phyloP scores from a whole-genome alignment of 2,888 invertebrate species.

The Meteorus colon region DNA sequence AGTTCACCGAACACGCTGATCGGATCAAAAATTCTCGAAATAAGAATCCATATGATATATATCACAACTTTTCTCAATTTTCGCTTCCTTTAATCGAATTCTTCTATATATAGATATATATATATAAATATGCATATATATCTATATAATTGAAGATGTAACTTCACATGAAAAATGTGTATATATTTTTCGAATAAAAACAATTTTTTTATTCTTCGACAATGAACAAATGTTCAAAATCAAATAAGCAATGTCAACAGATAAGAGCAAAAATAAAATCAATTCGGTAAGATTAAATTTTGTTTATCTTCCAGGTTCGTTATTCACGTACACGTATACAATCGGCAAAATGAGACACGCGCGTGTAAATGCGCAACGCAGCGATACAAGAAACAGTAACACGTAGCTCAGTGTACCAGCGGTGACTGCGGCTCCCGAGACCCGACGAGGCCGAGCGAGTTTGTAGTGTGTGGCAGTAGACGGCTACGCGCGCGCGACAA shows the following conservation, averaged over 20 bases:
- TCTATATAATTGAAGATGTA: neutral
- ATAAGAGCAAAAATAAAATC: slow-evolving; percentile 4
- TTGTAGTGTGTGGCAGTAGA: slow-evolving; percentile 22
- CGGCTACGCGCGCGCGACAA: slow-evolving; percentile 9
- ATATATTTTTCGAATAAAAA: neutral
- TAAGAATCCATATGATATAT: neutral
- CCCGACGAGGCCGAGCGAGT: slow-evolving; percentile 18
- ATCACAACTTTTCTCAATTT: neutral
- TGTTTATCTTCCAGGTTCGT: slow-evolving; percentile 17
- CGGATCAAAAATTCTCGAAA: neutral
- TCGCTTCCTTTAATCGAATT: neutral
- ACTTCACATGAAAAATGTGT: neutral
- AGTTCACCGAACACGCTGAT: neutral
- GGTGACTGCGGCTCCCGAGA: slow-evolving; percentile 58
- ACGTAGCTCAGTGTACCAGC: slow-evolving; percentile 62
- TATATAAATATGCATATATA: neutral
- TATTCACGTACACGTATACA: slow-evolving; percentile 29
- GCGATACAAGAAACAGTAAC: slow-evolving; percentile 39
- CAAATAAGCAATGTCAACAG: neutral
- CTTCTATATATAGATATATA: neutral
- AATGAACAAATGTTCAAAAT: neutral
- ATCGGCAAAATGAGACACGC: slow-evolving; percentile 21
- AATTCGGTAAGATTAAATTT: neutral
- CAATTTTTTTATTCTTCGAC: neutral
- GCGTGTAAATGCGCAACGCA: slow-evolving; percentile 26